Evolutionary conservation across 2,888 invertebrate genomes (phyloP), one percentile per base, ranked within the genome.

Genomic region (Cylloceria caligata): DNA sequence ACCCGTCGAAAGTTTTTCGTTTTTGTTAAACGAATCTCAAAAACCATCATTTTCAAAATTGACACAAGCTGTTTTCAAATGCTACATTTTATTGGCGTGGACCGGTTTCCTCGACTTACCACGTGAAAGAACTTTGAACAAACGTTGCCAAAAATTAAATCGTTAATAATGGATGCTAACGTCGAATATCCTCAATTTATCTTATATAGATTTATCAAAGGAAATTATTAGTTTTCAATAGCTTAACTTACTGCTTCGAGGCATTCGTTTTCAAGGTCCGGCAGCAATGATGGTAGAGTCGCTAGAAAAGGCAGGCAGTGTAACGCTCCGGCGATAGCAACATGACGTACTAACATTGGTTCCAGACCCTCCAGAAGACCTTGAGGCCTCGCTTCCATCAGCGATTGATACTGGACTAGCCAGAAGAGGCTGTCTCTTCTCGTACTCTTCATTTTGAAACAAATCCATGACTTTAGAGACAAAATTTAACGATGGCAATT

Each of bases 351-450:
- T 84, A 97, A 93, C 68, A 93, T 89, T 19, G 96, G 96, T 90
- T 96, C 96, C 57, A 97, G 93, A 86, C 95, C 93, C 88, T 95
- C 94, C 36, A 95, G 92, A 83, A 96, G 93, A 65, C 95, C 94
- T 87, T 94, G 94, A 27, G 97, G 97, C 86, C 96, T 95, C 34
- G 95, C 95, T 90, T 97, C 97, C 90, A 98, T 94, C 55, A 98
- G 93, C 85, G 95, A 95, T 92, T 98, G 98, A 92, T 97, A 98
- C 92, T 97, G 97, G 88, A 95, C 94, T 84, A 97, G 93, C 96
- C 96, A 96, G 91, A 96, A 96, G 89, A 90, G 88, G 88, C 91
- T 91, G 78, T 89, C 87, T 69, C 89, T 88, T 88, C 91, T 87
- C 83, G 87, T 65, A 69, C 83, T 86, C 88, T 90, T 42, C n/a